phyloP scores from a whole-genome alignment of 2,797 vertebrate genomes.

The Hybognathus amarus region DNA sequence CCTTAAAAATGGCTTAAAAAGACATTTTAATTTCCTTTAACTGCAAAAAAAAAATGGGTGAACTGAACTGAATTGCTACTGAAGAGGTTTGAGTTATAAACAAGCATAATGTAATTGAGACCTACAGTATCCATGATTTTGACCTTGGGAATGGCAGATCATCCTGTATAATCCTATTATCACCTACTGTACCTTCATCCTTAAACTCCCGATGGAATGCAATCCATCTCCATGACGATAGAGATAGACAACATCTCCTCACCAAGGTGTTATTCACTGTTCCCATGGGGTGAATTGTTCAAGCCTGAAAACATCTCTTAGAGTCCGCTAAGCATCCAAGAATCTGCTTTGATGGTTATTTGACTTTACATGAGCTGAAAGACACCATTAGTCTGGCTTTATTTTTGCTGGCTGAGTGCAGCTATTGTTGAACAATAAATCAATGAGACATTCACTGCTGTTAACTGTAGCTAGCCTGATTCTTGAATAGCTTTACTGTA shows the following conservation, averaged over 20 bases:
- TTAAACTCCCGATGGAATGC: slow-evolving; percentile 27
- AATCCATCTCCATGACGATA: slow-evolving; percentile 50
- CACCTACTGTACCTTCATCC: slow-evolving; percentile 1
- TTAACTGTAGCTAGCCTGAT: background rate
- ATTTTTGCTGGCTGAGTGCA: background rate
- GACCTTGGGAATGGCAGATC: background rate
- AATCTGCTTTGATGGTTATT: background rate
- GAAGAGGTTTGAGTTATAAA: background rate
- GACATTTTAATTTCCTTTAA: background rate
- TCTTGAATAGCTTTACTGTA: background rate
- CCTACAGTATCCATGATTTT: background rate
- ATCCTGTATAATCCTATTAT: slow-evolving; percentile 11
- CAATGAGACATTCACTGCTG: background rate
- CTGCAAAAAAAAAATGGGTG: background rate
- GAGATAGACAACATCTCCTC: slow-evolving; percentile 41
- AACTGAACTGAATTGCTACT: no score
- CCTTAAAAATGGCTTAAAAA: background rate
- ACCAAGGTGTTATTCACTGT: background rate
- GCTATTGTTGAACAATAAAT: background rate
- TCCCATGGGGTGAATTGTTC: background rate
- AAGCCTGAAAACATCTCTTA: slow-evolving; percentile 31
- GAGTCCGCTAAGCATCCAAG: background rate
- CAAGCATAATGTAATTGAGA: background rate
- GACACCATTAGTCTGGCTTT: background rate
- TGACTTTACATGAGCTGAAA: background rate